phyloP scores from a whole-genome alignment of 2,888 invertebrate species.

The Agrochola lychnidis region DNA sequence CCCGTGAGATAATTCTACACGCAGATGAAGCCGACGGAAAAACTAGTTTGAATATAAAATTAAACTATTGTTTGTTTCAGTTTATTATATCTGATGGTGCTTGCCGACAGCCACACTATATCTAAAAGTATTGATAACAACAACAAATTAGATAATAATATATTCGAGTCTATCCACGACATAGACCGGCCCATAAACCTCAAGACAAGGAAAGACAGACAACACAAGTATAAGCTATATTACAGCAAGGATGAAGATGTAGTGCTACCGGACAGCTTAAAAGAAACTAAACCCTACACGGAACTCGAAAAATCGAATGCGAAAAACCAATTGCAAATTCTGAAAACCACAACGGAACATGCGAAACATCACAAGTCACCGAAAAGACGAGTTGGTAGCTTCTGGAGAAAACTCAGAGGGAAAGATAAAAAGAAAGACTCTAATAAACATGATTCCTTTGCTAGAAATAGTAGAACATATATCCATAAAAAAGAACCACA shows the following conservation, averaged over 20 bases:
- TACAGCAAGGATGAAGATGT: slow-evolving; percentile 43
- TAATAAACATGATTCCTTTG: slow-evolving; percentile 23
- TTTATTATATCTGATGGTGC: slow-evolving; percentile 84
- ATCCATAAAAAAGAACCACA: slow-evolving; percentile 21
- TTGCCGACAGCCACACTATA: slow-evolving; percentile 80
- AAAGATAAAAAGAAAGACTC: slow-evolving; percentile 52
- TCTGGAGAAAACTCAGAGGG: slow-evolving; percentile 67
- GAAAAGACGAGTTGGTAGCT: slow-evolving; percentile 48
- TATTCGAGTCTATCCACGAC: slow-evolving; percentile 68
- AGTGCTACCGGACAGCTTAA: neutral
- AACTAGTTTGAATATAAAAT: neutral
- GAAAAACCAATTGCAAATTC: neutral
- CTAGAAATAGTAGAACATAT: slow-evolving; percentile 32
- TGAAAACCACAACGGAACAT: slow-evolving; percentile 33
- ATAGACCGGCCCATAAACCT: slow-evolving; percentile 56
- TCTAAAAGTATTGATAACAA: slow-evolving; percentile 80
- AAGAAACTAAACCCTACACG: slow-evolving; percentile 1
- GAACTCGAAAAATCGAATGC: slow-evolving; percentile 7
- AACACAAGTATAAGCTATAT: slow-evolving; percentile 57
- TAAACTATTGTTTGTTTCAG: slow-evolving; percentile 71
- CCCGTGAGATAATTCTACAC: neutral
- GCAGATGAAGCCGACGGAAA: neutral
- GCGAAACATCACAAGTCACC: slow-evolving; percentile 47
- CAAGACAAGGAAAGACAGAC: slow-evolving; percentile 59
- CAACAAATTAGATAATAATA: slow-evolving; percentile 67